Base-by-base conservation (phyloP, 2,797 vertebrate species). In the Erpetoichthys calabaricus region DNA sequence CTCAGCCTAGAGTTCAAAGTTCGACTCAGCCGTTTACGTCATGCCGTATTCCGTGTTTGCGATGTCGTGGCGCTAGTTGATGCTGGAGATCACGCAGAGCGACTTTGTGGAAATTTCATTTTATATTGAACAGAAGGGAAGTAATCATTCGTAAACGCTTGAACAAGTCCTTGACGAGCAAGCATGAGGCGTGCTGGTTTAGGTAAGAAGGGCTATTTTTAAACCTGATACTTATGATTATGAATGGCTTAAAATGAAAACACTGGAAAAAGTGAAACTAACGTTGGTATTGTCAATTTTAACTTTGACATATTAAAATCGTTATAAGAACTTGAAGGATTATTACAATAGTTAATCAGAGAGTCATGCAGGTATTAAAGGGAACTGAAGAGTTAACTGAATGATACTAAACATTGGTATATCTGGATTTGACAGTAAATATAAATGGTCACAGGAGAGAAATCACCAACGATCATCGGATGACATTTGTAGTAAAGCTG, bases 121-220 rank as follows among this genome's bases (percentile, higher is more conserved):
- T 54, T 6, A 7, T 7, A 8, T 42, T 54, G 8, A n/a, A 42
- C 41, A 7, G 44, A 42, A 42, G 42, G 25, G 44, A 4, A 42
- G 8, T 54, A 54, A 7, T 41, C 6, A 54, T 6, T 42, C 42
- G 44, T 6, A 5, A 3, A 42, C 7, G 7, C 9, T 47, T 47
- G 7, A 9, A 51, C 5, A 25, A 5, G 4, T 25, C 44, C 45
- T 3, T 52, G 56, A 45, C 10, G 10, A 42, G 59, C 45, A 70
- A 59, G 45, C 47, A 88, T 88, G 86, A 82, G 86, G 59, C 86
- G 86, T 55, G 65, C 75, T 5, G 83, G 78, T 62, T 59, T 84
- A 58, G 80, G 86, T 88, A 67, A 76, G 79, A 65, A 4, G 43
- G 63, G 47, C 6, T 8, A 9, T 3, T 3, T 49, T 5, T n/a